Conservation (phyloP, 2,797 vertebrate genomes). For the Botia kubotai region DNA sequence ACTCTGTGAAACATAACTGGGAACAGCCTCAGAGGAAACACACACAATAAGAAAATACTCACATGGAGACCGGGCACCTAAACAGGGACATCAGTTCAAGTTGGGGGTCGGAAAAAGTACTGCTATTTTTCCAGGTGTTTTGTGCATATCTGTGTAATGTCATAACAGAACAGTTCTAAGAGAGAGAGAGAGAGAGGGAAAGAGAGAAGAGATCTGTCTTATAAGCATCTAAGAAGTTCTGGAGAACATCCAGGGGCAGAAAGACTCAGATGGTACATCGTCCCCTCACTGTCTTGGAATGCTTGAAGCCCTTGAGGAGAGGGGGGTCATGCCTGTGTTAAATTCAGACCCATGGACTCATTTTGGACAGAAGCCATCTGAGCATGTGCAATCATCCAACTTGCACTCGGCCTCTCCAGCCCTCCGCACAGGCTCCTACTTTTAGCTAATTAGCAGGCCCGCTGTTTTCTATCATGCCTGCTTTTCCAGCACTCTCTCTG, state of each 20-base stretch:
- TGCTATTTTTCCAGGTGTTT: conserved; percentile 6
- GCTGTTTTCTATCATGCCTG: conserved; percentile 51
- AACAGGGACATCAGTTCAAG: neutral
- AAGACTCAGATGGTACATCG: conserved; percentile 32
- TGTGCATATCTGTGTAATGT: conserved; percentile 21
- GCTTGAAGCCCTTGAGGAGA: conserved; percentile 40
- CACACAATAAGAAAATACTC: conserved; percentile 31
- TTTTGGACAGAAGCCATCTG: conserved; percentile 39
- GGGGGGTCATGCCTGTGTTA: conserved; percentile 39
- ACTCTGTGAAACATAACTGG: conserved; percentile 57
- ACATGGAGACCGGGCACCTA: neutral
- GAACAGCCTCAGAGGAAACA: conserved; percentile 42
- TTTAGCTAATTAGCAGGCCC: conserved; percentile 47
- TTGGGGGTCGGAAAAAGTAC: neutral
- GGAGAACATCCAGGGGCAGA: conserved; percentile 51
- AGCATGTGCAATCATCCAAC: conserved; percentile 47
- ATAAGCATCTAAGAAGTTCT: conserved; percentile 44
- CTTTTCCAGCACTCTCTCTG: conserved; percentile 13
- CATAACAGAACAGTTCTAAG: neutral
- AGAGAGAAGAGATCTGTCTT: conserved; percentile 16
- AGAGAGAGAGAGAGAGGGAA: neutral
- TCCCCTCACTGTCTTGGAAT: conserved; percentile 57
- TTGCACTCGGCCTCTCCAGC: conserved; percentile 10
- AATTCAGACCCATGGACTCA: conserved; percentile 48
- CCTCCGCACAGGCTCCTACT: conserved; percentile 14